A percentile compares a stretch with the other conserved stretches of the same genome.
These are phyloP conservation scores for Choloepus didactylus DNA, from an alignment of 2,797 vertebrate species.

Conservation along the genomic window DNA sequence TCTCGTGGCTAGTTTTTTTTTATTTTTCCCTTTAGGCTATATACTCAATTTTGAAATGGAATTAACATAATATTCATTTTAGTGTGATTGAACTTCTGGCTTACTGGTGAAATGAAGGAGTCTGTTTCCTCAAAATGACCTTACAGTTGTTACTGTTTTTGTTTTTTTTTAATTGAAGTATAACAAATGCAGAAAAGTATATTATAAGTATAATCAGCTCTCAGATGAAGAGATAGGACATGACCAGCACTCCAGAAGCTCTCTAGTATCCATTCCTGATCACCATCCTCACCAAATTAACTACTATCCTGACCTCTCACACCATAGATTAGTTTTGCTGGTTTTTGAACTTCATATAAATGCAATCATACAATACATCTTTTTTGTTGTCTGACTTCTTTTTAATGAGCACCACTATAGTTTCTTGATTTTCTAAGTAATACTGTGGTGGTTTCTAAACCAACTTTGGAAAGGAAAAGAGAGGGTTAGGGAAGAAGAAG, in stretches of 20 bases:
- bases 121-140: constrained; percentile 16
- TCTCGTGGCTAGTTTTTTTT: background rate
- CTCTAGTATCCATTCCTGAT: background rate
- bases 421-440: constrained; percentile 25
- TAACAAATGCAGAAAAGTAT: background rate
- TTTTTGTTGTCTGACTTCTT: background rate
- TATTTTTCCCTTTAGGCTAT: constrained; percentile 35
- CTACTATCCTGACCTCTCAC: background rate
- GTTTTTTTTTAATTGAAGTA: constrained; percentile 28
- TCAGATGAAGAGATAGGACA: background rate
- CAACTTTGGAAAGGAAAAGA: background rate
- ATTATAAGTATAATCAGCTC: background rate
- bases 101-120: constrained; percentile 39
- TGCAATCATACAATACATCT: background rate
- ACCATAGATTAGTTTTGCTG: background rate
- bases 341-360: background rate
- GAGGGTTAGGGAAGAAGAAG: background rate
- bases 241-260: background rate
- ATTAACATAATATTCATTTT: background rate
- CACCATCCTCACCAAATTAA: background rate
- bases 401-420: background rate
- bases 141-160: background rate
- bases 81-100: constrained; percentile 42
- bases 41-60: constrained; percentile 49
- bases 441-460: constrained; percentile 6